A percentile compares a stretch with the other conserved stretches of the same genome.
These are phyloP conservation scores for Apamea anceps DNA, from an alignment of 2,888 invertebrate genomes.

Conservation along the genomic window DNA sequence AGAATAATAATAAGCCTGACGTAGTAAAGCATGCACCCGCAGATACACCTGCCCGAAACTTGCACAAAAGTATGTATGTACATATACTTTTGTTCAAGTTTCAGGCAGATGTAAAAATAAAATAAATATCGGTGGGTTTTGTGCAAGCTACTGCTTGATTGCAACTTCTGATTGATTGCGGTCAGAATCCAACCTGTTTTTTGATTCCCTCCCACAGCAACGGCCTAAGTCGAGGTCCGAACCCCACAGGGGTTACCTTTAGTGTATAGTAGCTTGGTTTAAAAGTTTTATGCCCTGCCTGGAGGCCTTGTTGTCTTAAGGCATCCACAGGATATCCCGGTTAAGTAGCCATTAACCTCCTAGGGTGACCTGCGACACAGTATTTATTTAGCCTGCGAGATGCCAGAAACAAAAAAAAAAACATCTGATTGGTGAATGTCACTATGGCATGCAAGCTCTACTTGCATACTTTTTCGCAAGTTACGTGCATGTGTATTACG, in stretches of 20 bases:
- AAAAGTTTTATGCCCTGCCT: not conserved
- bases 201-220: not conserved
- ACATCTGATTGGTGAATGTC: not conserved
- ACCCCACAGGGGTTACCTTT: not conserved
- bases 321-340: not conserved
- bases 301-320: not conserved
- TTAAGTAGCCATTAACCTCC: not conserved
- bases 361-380: not conserved
- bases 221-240: not conserved
- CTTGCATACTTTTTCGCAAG: not conserved
- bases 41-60: not conserved
- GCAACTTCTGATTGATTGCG: not conserved
- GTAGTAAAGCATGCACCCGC: slow-evolving; percentile 11
- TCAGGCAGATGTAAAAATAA: no score
- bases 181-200: not conserved
- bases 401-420: no score
- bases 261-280: no score
- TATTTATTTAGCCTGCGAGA: not conserved
- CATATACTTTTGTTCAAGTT: no score
- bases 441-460: not conserved
- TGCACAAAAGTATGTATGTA: not conserved
- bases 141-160: no score
- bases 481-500: not conserved
- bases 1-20: slow-evolving; percentile 45
- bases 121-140: no score